Conservation (phyloP, 2,113 vertebrate species). For the Vidua macroura region DNA sequence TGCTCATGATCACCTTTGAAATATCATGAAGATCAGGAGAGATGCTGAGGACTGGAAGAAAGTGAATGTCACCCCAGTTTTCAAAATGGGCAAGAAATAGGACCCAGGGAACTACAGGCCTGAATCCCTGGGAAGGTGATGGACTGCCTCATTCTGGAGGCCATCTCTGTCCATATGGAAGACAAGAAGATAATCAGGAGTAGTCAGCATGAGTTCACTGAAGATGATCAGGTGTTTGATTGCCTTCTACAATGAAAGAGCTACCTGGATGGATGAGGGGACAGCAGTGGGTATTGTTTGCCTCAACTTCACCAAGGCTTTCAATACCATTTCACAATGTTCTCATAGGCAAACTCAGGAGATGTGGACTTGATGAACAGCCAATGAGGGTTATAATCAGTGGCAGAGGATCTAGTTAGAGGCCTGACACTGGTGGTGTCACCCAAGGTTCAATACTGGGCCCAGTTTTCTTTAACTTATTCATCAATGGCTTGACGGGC, state of each 20-base stretch:
- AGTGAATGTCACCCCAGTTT: not conserved
- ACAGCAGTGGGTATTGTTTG: not conserved
- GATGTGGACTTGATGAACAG: not conserved
- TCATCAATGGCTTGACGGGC: not conserved
- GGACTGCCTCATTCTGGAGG: not conserved
- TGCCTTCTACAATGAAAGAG: not conserved
- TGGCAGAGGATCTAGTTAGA: not conserved
- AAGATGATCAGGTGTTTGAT: not conserved
- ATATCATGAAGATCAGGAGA: not conserved
- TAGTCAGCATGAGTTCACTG: not conserved
- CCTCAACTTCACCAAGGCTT: not conserved
- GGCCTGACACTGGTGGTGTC: not conserved
- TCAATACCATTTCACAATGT: not conserved
- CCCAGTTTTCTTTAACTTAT: not conserved
- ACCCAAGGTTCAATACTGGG: not conserved
- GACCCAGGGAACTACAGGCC: accelerated
- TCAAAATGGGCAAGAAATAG: not conserved
- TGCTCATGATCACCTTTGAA: not conserved
- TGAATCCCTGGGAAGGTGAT: not conserved
- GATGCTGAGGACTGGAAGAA: not conserved
- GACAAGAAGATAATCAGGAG: not conserved
- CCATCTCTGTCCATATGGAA: not conserved
- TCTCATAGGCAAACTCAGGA: not conserved
- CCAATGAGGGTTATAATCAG: accelerated
- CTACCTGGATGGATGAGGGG: not conserved